These are phyloP conservation scores for Empis livida DNA, from an alignment of 2,888 invertebrate species.

Conservation along the genomic window DNA sequence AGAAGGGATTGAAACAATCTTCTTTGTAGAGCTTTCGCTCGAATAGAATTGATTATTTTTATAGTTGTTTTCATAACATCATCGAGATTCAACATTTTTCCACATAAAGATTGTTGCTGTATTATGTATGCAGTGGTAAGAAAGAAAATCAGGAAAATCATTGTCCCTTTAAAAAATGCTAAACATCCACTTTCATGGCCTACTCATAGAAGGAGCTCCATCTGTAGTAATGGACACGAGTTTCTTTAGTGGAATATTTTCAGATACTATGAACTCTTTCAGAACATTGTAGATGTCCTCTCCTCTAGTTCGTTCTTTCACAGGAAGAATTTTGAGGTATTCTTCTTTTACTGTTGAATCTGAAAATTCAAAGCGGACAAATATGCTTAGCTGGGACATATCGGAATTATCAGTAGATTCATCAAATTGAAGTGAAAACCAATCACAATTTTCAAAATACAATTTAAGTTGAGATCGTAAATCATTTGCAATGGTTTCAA, in stretches of 20 bases:
- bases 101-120: neutral
- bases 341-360: conserved; percentile 12
- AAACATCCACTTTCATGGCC: conserved; percentile 2
- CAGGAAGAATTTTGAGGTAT: conserved; percentile 2
- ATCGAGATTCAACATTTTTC: neutral
- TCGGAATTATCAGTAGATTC: conserved; percentile 16
- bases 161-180: neutral
- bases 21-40: neutral
- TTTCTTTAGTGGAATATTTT: conserved; percentile 12
- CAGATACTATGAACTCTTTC: conserved; percentile 9
- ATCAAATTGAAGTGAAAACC: conserved; percentile 13
- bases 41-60: neutral
- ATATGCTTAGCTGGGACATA: conserved; percentile 14
- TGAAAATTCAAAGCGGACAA: conserved; percentile 10
- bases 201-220: conserved; percentile 15
- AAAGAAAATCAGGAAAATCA: neutral
- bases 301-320: conserved; percentile 11
- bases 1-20: neutral
- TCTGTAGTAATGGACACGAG: conserved; percentile 14
- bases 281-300: conserved; percentile 13
- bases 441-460: neutral
- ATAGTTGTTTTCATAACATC: neutral
- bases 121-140: neutral
- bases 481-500: neutral
- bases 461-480: neutral